Evolutionary conservation across 2,888 invertebrate species (phyloP), one percentile per base, ranked within the genome.

Genomic region (Cremastinae sp.): DNA sequence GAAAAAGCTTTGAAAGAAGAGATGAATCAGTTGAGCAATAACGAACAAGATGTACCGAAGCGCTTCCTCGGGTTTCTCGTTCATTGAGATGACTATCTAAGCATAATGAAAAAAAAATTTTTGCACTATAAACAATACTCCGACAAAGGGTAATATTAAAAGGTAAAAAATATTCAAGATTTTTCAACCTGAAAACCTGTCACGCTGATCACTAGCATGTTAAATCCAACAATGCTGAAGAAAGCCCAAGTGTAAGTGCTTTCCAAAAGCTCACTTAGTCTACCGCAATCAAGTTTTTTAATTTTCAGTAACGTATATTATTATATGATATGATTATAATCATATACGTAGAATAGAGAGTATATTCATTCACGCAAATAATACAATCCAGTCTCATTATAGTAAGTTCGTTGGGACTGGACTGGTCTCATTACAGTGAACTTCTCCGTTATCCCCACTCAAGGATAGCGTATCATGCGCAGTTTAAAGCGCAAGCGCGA

Each of bases 1-100:
- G 49, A 71, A 71, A 22, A 56, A 71, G 16, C 64, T 64, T 56
- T 64, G 49, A 64, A 62, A 71, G 35, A 71, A 71, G 39, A 71
- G 16, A 71, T 71, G 64, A 5, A 47, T 22, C 47, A 64, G 37
- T 43, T 64, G 62, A 18, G 47, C 71, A 1, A 45, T 28, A n/a
- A 41, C 49, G 28, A 71, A 71, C 28, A n/a, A 55, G 2, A 41
- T 47, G 28, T 56, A 71, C 22, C 71, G 71, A 22, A 71, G n/a
- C n/a, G 71, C 56, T 0, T 62, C 64, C 9, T 56, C 8, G 16
- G 71, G 64, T 10, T 3, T 70, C 0, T 71, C 64, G 39, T 14
- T 16, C 56, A 71, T 56, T n/a, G 4, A 8, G 16, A 22, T 16
- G 10, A 49, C 64, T 14, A 39, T 49, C 71, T 64, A 4, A 47